Evolutionary conservation across 2,888 invertebrate species (phyloP), one percentile per base, ranked within the genome.

Genomic region (Teleiodes luculella): DNA sequence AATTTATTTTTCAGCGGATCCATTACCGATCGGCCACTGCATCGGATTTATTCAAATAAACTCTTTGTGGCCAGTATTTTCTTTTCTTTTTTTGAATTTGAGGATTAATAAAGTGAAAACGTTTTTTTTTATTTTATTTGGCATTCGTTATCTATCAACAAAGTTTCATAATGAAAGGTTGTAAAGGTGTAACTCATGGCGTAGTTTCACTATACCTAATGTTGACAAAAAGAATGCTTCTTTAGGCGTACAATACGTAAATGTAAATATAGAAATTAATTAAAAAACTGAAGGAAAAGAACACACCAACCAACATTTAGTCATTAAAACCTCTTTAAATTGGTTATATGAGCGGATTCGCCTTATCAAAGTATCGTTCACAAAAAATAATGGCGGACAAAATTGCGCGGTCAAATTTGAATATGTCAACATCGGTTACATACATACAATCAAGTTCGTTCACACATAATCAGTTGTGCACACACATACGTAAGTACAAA

Each of bases 401-500:
- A 43, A 28, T 30, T 37, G 14, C 37, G 14, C 14, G 20, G 2
- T n/a, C 35, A 24, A 24, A 24, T 24, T 6, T 4, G 24, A 10
- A 18, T 4, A 20, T 8, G 33, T 16, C 16, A 47, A 33, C 47
- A 33, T 33, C 18, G 1, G 16, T 4, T 16, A 16, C 2, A 13
- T 10, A n/a, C 36, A 3, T 20, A 37, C 14, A 24, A 49, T 28
- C 37, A 24, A 24, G 37, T 49, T 14, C 37, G 13, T 8, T 63
- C 67, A 67, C 67, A 69, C 60, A 66, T 46, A 52, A 55, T 55
- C 55, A 47, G 47, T 41, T 52, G 33, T 6, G 45, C 52, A 31
- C 51, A 51, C 39, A 54, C 28, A 46, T 33, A n/a, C 8, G 11
- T n/a, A 33, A 8, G 46, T 46, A 20, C 46, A 51, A 28, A 49